phyloP scores from a whole-genome alignment of 2,888 invertebrate species.

The Callinectes sapidus region DNA sequence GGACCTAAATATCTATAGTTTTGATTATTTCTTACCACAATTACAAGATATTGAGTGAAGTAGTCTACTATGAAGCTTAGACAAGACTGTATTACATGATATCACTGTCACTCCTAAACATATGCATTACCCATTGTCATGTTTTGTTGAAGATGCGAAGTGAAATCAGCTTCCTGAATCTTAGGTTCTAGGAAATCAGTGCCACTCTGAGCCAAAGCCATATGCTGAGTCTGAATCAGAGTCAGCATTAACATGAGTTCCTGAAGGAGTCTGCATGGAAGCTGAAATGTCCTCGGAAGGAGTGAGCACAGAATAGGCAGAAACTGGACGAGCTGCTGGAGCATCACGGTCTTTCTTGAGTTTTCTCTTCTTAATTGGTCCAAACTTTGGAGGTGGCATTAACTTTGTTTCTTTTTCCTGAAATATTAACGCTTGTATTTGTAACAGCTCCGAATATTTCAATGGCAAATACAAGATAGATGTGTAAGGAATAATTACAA shows the following conservation, averaged over 20 bases:
- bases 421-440: slow-evolving; percentile 6
- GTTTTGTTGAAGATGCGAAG: background rate
- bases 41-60: background rate
- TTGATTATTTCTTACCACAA: background rate
- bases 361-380: slow-evolving; percentile 83
- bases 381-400: slow-evolving; percentile 81
- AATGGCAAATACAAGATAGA: background rate
- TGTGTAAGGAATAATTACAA: background rate
- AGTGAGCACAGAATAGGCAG: slow-evolving; percentile 53
- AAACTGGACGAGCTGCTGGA: slow-evolving; percentile 53
- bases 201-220: slow-evolving; percentile 88
- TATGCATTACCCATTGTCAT: background rate
- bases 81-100: background rate
- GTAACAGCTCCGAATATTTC: background rate
- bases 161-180: background rate
- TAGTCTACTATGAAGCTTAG: background rate
- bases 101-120: background rate
- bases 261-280: slow-evolving; percentile 65
- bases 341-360: slow-evolving; percentile 78
- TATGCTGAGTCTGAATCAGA: slow-evolving; percentile 91
- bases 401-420: slow-evolving; percentile 67
- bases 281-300: slow-evolving; percentile 51
- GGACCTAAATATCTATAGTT: background rate
- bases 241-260: slow-evolving; percentile 60
- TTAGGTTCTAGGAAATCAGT: slow-evolving; percentile 16